These are phyloP conservation scores for Engraulis encrasicolus DNA, from an alignment of 2,113 vertebrate genomes.

Conservation along the genomic window DNA sequence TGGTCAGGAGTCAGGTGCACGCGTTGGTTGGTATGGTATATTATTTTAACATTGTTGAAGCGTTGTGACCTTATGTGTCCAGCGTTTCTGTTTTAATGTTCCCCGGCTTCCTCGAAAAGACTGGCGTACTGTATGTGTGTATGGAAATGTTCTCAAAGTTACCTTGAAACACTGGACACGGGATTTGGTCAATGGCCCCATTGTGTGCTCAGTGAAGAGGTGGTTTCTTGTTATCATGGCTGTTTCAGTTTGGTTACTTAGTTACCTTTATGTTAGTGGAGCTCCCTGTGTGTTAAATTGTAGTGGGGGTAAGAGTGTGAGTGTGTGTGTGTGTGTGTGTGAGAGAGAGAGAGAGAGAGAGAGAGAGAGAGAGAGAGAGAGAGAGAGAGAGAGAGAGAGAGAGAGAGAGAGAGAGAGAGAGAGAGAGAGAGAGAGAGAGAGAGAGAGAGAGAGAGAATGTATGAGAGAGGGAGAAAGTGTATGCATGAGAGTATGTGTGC, in stretches of 20 bases:
- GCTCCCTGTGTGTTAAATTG: neutral
- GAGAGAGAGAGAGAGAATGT: neutral
- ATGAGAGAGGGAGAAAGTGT: conserved; percentile 1
- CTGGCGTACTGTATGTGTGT: neutral
- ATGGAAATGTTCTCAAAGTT: neutral
- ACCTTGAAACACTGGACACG: conserved; percentile 9
- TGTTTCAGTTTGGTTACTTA: conserved; percentile 18
- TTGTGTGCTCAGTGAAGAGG: neutral
- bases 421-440: neutral
- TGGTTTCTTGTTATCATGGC: neutral
- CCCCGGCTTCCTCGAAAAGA: neutral
- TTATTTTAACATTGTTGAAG: neutral
- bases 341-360: neutral
- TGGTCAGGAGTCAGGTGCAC: neutral
- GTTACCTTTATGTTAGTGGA: neutral
- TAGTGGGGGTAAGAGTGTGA: neutral
- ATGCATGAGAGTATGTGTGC: neutral
- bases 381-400: neutral
- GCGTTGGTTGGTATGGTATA: neutral
- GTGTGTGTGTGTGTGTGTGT: neutral
- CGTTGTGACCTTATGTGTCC: neutral
- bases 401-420: neutral
- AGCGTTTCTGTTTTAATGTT: neutral
- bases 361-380: neutral
- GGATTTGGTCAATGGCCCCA: neutral